Percentiles rank a stretch among this genome's conserved stretches.
phyloP scores from a whole-genome alignment of 2,888 invertebrate species.

The Apamea anceps region DNA sequence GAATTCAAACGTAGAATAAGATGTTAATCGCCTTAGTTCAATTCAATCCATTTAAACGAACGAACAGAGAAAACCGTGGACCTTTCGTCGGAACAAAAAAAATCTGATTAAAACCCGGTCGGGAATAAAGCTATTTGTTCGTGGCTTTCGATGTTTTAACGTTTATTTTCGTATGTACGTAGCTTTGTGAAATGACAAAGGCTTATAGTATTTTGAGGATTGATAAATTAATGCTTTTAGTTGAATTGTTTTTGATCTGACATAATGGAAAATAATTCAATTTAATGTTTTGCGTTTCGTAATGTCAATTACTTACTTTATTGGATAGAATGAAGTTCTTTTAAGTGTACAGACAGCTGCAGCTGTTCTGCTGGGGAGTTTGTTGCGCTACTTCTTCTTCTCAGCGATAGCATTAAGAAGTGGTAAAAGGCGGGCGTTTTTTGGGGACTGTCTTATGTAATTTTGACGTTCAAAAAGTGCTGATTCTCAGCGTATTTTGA shows the following conservation, averaged over 20 bases:
- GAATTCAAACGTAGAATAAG: constrained; percentile 58
- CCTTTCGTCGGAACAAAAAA: constrained; percentile 33
- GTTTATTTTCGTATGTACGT: constrained; percentile 17
- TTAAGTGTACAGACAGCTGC: too few species aligned
- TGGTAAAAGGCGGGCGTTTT: too few species aligned
- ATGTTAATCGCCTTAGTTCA: constrained; percentile 59
- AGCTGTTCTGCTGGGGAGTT: too few species aligned
- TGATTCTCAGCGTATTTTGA: too few species aligned
- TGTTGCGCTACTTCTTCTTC: too few species aligned
- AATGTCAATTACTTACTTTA: background rate
- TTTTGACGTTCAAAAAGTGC: too few species aligned
- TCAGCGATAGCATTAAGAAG: too few species aligned
- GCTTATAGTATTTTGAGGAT: constrained; percentile 19
- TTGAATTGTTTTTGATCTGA: background rate
- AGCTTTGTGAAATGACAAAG: constrained; percentile 33
- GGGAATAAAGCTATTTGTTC: constrained; percentile 45
- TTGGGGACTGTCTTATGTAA: too few species aligned
- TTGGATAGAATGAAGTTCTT: background rate
- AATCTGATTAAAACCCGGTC: constrained; percentile 40
- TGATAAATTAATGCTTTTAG: background rate
- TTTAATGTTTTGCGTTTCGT: background rate
- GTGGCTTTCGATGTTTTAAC: constrained; percentile 37
- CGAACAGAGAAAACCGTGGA: constrained; percentile 32
- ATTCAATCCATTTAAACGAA: constrained; percentile 52
- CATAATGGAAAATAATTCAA: too few species aligned